phyloP scores from a whole-genome alignment of 2,797 vertebrate species.

The Morus bassanus region DNA sequence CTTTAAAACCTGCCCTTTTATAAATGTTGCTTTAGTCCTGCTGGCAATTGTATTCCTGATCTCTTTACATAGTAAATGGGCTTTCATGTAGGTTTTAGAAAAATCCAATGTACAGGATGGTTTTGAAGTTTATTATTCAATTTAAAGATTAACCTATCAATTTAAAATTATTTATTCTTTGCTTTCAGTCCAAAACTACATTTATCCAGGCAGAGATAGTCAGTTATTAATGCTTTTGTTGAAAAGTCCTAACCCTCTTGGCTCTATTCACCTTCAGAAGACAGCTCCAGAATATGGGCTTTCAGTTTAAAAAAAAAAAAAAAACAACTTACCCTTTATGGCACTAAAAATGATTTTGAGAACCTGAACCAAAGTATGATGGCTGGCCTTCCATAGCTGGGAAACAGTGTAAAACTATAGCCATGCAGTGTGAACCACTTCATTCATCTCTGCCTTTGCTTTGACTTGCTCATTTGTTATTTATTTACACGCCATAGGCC shows the following conservation, averaged over 20 bases:
- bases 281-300: background rate
- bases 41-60: background rate
- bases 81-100: background rate
- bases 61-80: background rate
- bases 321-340: background rate
- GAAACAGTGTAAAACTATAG: background rate
- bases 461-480: slow-evolving; percentile 1
- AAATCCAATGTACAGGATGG: background rate
- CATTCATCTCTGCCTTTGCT: slow-evolving; percentile 8
- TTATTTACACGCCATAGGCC: background rate
- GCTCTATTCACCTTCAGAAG: background rate
- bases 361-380: background rate
- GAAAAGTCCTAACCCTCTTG: background rate
- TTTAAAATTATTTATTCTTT: background rate
- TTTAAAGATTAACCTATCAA: background rate
- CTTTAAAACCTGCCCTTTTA: background rate
- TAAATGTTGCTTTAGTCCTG: background rate
- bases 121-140: background rate
- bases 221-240: background rate
- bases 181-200: background rate
- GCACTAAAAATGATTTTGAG: background rate
- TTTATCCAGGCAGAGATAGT: background rate
- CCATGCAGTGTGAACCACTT: background rate
- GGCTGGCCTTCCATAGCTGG: background rate
- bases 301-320: background rate